These are phyloP conservation scores for Galleria mellonella DNA, from an alignment of 1,140 invertebrate species.

Conservation along the genomic window DNA sequence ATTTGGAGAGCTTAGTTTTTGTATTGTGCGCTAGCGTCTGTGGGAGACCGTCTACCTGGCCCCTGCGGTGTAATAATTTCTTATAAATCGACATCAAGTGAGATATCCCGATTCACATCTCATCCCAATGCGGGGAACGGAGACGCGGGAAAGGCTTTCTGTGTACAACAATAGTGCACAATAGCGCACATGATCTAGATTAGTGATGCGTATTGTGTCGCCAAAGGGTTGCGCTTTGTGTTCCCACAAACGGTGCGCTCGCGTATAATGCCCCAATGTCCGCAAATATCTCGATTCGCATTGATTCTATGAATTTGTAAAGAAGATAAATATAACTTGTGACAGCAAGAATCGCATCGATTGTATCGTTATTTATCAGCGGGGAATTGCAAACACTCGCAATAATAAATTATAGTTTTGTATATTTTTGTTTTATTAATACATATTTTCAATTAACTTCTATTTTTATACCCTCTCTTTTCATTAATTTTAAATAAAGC, in stretches of 20 bases:
- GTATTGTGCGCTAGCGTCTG: conserved; percentile 30
- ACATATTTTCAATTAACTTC: not conserved
- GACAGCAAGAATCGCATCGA: conserved; percentile 60
- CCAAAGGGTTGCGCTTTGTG: conserved; percentile 67
- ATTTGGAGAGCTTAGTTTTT: conserved; percentile 59
- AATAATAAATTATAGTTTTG: conserved; percentile 28
- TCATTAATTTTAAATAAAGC: conserved; percentile 46
- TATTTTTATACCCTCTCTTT: not conserved
- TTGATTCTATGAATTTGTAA: conserved; percentile 70
- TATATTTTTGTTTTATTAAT: not conserved
- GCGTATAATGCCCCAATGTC: conserved; percentile 52
- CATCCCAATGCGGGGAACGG: conserved; percentile 27
- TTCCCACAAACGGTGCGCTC: conserved; percentile 38
- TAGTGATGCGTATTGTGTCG: conserved; percentile 70
- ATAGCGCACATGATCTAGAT: conserved; percentile 69
- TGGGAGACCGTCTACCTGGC: conserved; percentile 54
- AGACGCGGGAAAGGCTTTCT: conserved; percentile 8
- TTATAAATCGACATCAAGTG: conserved; percentile 70
- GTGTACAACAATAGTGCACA: conserved; percentile 41
- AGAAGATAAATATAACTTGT: conserved; percentile 74
- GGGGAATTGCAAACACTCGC: conserved; percentile 48
- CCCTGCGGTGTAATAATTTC: conserved; percentile 59
- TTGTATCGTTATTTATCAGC: conserved; percentile 67
- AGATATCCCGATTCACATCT: conserved; percentile 48
- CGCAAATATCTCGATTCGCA: conserved; percentile 68